A percentile compares a stretch with the other conserved stretches of the same genome.
phyloP scores from a whole-genome alignment of 2,888 invertebrate species.

The Calephelis perditalis region DNA sequence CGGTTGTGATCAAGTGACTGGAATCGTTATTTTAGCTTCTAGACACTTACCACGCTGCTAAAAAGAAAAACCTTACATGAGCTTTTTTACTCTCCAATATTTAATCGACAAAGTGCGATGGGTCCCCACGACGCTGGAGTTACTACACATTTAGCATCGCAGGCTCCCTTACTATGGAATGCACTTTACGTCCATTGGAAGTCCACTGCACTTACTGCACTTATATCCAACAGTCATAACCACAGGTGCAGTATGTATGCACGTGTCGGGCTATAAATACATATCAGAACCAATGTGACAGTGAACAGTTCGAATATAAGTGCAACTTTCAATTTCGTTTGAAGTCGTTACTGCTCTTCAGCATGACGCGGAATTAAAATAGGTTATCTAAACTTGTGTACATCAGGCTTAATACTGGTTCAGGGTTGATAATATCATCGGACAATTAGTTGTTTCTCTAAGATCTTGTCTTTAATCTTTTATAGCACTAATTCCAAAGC shows the following conservation, averaged over 20 bases:
- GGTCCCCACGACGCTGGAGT: too few species aligned
- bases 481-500: too few species aligned
- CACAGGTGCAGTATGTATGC: conserved; percentile 43
- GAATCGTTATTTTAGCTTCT: too few species aligned
- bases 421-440: neutral
- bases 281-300: conserved; percentile 4
- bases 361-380: neutral
- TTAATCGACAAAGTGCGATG: too few species aligned
- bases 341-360: neutral
- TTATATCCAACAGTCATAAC: conserved; percentile 44
- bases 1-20: too few species aligned
- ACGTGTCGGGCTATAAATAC: conserved; percentile 35
- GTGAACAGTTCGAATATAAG: conserved; percentile 4
- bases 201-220: conserved; percentile 10
- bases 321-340: conserved; percentile 12
- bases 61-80: too few species aligned
- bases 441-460: neutral
- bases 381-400: neutral
- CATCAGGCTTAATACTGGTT: neutral
- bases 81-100: too few species aligned
- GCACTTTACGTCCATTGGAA: conserved; percentile 5
- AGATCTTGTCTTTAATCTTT: too few species aligned
- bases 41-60: too few species aligned
- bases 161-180: too few species aligned
- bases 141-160: too few species aligned